A percentile compares a stretch with the other conserved stretches of the same genome.
Conservation (phyloP, 2,797 vertebrate species). For the Gorsachius magnificus region DNA sequence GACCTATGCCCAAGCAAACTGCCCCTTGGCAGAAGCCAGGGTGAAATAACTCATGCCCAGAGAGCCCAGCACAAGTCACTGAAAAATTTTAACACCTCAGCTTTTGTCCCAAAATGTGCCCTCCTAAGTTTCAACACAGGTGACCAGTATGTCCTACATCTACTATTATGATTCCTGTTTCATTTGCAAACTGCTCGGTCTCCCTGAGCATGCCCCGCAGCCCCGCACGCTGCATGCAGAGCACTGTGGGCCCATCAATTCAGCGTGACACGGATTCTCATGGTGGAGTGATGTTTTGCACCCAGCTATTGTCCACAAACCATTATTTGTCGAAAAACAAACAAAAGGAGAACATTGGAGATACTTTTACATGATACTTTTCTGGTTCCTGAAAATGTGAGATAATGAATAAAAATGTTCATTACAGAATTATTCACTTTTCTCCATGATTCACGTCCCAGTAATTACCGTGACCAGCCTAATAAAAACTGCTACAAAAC, state of each 20-base stretch:
- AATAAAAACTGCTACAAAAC: conserved; percentile 96
- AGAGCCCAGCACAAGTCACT: background rate
- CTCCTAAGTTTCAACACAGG: background rate
- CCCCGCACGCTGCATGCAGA: background rate
- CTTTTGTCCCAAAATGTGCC: background rate
- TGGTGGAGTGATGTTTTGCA: conserved; percentile 2
- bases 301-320: conserved; percentile 68
- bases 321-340: conserved; percentile 71
- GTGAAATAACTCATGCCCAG: background rate
- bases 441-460: conserved; percentile 92
- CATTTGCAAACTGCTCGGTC: background rate
- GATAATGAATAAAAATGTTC: conserved; percentile 93
- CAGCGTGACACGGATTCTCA: background rate
- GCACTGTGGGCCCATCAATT: background rate
- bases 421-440: conserved; percentile 94
- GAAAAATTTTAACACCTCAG: background rate
- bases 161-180: background rate
- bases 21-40: background rate
- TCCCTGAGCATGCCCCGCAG: background rate
- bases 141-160: background rate
- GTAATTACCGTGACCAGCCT: conserved; percentile 95
- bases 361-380: conserved; percentile 58
- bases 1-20: background rate
- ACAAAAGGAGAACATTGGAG: conserved; percentile 52
- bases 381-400: conserved; percentile 77